A percentile compares a stretch with the other conserved stretches of the same genome.
phyloP scores from a whole-genome alignment of 2,113 vertebrate species.

The Scytalopus superciliaris region DNA sequence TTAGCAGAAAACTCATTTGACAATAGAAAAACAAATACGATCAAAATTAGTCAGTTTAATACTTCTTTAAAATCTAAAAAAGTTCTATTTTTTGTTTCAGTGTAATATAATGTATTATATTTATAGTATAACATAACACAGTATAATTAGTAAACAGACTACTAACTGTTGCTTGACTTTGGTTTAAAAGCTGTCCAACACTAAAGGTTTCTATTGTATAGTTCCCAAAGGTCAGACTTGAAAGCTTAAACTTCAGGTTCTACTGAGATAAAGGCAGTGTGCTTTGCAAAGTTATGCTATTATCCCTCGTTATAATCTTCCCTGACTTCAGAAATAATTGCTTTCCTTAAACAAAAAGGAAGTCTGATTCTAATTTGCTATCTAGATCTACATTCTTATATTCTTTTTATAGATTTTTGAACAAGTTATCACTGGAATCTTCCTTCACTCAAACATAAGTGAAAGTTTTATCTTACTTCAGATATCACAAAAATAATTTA shows the following conservation, averaged over 20 bases:
- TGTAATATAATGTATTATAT: not conserved
- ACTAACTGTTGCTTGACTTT: not conserved
- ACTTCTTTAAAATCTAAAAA: not conserved
- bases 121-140: not conserved
- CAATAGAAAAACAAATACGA: not conserved
- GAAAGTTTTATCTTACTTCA: constrained; percentile 85
- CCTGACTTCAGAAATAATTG: constrained; percentile 74
- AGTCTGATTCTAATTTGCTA: constrained; percentile 84
- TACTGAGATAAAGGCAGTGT: constrained; percentile 54
- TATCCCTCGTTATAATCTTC: constrained; percentile 79
- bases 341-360: constrained; percentile 79
- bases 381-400: constrained; percentile 83
- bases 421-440: constrained; percentile 81
- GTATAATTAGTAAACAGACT: not conserved
- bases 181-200: constrained; percentile 28
- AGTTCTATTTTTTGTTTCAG: not conserved
- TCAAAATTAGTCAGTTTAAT: not conserved
- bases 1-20: not conserved
- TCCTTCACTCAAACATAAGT: constrained; percentile 83
- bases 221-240: constrained; percentile 68
- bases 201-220: constrained; percentile 10
- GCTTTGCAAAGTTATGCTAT: constrained; percentile 74
- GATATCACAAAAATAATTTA: constrained; percentile 84
- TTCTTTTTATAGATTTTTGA: constrained; percentile 84
- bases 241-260: constrained; percentile 73